phyloP scores from a whole-genome alignment of 2,888 invertebrate species.

The Venusia cambrica region DNA sequence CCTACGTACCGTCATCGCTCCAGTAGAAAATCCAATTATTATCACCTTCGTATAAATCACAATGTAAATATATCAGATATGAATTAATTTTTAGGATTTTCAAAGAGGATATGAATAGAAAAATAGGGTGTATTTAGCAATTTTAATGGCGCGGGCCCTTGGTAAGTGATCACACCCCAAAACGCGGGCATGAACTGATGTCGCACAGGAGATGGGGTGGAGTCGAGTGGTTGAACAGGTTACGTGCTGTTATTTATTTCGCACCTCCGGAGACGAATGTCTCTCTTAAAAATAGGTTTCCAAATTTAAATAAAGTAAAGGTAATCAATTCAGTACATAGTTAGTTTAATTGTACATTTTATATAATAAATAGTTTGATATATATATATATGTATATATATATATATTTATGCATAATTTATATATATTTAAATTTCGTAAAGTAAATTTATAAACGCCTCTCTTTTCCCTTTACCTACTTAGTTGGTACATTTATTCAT shows the following conservation, averaged over 20 bases:
- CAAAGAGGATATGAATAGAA: constrained; percentile 47
- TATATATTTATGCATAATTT: too few relatives aligned
- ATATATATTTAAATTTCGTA: too few relatives aligned
- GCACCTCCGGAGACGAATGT: too few relatives aligned
- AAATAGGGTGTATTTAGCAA: constrained; percentile 55
- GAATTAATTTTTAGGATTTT: constrained; percentile 18
- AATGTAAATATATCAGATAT: constrained; percentile 4
- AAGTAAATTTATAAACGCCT: too few relatives aligned
- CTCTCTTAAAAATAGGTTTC: too few relatives aligned
- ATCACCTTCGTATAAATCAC: constrained; percentile 9
- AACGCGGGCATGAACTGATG: constrained; percentile 61
- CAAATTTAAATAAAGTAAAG: too few relatives aligned
- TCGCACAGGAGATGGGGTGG: constrained; percentile 41
- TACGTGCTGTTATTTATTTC: constrained; percentile 7
- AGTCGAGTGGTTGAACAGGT: constrained; percentile 32
- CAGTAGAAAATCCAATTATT: constrained; percentile 12
- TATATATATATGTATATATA: too few relatives aligned
- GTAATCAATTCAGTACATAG: too few relatives aligned
- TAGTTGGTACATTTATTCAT: too few relatives aligned
- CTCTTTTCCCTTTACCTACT: too few relatives aligned
- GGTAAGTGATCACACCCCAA: constrained; percentile 68
- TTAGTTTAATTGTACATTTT: too few relatives aligned
- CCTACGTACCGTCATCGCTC: constrained; percentile 44
- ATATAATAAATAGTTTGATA: too few relatives aligned
- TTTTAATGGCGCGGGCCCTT: constrained; percentile 54